Percentiles rank a stretch among this genome's conserved stretches.
These are phyloP conservation scores for Oopsacas minuta DNA, from an alignment of 37 sponge, comb jelly and placozoan species.

Conservation along the genomic window DNA sequence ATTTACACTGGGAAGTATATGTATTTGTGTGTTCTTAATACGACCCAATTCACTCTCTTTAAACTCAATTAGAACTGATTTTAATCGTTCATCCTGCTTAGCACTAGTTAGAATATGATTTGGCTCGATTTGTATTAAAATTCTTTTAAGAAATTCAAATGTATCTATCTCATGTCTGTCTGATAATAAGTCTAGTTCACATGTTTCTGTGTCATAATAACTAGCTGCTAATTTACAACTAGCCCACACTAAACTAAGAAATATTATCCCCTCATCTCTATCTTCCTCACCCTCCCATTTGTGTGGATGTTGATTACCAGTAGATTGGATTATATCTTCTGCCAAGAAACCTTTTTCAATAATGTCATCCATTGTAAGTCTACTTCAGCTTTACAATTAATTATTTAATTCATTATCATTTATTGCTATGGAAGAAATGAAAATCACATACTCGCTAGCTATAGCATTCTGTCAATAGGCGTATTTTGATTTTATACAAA, in stretches of 20 bases:
- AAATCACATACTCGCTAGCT: too few relatives aligned
- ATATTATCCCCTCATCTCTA: not conserved
- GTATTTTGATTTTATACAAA: too few relatives aligned
- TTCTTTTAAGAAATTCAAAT: slow-evolving; percentile 25
- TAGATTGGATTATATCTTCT: not conserved
- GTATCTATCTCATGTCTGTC: not conserved
- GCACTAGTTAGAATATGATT: slow-evolving; percentile 49
- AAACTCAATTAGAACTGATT: slow-evolving; percentile 24
- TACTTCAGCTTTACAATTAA: too few relatives aligned
- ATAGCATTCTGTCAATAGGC: too few relatives aligned
- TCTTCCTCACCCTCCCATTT: not conserved
- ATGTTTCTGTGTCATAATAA: not conserved
- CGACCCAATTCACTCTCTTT: not conserved
- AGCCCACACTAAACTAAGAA: not conserved
- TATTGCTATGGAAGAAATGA: too few relatives aligned
- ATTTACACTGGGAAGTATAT: not conserved
- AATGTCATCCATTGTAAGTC: not conserved
- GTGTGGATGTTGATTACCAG: not conserved
- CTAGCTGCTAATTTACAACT: slow-evolving; percentile 4
- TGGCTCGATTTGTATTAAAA: slow-evolving; percentile 53
- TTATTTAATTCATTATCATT: too few relatives aligned
- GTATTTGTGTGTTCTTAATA: not conserved
- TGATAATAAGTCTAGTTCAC: not conserved
- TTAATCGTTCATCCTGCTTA: slow-evolving; percentile 52
- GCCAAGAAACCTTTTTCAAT: not conserved